A percentile compares a stretch with the other conserved stretches of the same genome.
phyloP scores from a whole-genome alignment of 2,888 invertebrate genomes.

The Heliconius ismenius region DNA sequence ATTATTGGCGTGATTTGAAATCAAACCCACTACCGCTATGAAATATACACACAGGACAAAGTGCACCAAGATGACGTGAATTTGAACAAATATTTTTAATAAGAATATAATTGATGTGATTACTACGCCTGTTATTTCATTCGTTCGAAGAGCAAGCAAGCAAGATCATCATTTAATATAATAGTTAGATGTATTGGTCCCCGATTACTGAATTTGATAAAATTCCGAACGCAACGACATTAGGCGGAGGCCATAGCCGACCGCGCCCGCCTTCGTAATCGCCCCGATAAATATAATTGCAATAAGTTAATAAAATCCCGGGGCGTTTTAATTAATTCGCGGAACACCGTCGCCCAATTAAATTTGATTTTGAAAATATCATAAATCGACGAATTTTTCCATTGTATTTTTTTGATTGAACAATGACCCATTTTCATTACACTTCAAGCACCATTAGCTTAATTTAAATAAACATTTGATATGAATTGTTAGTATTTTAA shows the following conservation, averaged over 20 bases:
- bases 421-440: constrained; percentile 34
- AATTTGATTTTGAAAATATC: constrained; percentile 62
- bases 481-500: constrained; percentile 9
- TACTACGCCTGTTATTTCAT: too few species aligned
- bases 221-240: constrained; percentile 65
- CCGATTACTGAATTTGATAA: constrained; percentile 72
- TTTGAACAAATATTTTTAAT: too few species aligned
- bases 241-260: constrained; percentile 50
- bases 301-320: constrained; percentile 77
- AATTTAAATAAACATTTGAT: constrained; percentile 25
- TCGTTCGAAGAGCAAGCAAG: constrained; percentile 38
- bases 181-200: constrained; percentile 75
- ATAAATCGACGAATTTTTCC: constrained; percentile 41
- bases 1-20: not conserved
- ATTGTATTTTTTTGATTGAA: constrained; percentile 40
- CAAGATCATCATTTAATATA: constrained; percentile 71
- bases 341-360: constrained; percentile 70
- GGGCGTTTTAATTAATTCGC: constrained; percentile 75
- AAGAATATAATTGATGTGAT: too few species aligned
- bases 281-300: constrained; percentile 75
- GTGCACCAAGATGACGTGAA: too few species aligned
- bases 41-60: too few species aligned
- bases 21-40: not conserved
- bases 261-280: constrained; percentile 60
- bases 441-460: constrained; percentile 34